Evolutionary conservation across 2,797 vertebrate genomes (phyloP).

Genomic region (Dryobates pubescens): DNA sequence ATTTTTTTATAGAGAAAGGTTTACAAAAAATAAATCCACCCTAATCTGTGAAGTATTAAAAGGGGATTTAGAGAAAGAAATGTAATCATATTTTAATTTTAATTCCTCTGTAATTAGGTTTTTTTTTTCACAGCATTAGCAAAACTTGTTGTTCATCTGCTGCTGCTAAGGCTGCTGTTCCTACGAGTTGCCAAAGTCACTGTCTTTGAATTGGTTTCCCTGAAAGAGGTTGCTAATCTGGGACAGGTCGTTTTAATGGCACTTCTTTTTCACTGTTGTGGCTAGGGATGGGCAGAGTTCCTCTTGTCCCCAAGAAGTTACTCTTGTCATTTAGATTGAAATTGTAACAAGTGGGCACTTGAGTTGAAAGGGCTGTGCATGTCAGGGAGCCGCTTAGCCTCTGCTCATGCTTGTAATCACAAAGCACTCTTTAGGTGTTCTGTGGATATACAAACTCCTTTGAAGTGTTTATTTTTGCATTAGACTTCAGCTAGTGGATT

Average conservation of each 20-base stretch:
- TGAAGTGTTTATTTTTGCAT: neutral
- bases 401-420: neutral
- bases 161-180: neutral
- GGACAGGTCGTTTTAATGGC: neutral
- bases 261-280: neutral
- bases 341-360: neutral
- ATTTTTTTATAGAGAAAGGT: constrained; percentile 24
- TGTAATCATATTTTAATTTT: constrained; percentile 60
- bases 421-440: neutral
- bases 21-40: constrained; percentile 65
- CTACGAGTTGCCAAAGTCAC: neutral
- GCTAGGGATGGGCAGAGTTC: neutral
- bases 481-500: neutral
- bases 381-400: neutral
- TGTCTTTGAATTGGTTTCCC: neutral
- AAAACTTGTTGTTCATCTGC: constrained; percentile 28
- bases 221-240: neutral
- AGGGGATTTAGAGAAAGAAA: constrained; percentile 61
- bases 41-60: constrained; percentile 68
- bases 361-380: neutral
- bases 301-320: neutral
- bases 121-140: constrained; percentile 53
- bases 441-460: neutral
- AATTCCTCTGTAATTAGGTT: constrained; percentile 68
- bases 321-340: neutral